Base-by-base conservation (phyloP, 2,113 vertebrate species). In the Grantiella picta region DNA sequence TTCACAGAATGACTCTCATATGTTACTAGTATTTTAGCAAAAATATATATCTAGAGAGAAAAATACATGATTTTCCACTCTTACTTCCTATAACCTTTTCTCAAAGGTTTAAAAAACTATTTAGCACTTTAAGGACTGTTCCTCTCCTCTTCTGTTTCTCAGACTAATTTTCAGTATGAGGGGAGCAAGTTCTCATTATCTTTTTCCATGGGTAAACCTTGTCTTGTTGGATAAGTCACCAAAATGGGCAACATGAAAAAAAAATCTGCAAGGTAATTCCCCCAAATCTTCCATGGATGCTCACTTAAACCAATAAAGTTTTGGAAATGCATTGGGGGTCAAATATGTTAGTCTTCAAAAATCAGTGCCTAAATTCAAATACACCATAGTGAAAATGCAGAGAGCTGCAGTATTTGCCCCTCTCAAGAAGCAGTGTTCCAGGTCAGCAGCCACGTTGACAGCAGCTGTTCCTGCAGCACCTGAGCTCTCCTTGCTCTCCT, bases 401-500 rank as follows among this genome's bases (percentile, higher is more conserved):
- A 64, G 59, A 70, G 54, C 23, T 61, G 57, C 24, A 49, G 40
- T n/a, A 3, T 85, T 81, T 52, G 13, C 47, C n/a, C 17, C 16
- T 70, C 54, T 44, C 27, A 75, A 40, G 71, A 31, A 91, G 35
- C 53, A n/a, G 35, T 5, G 0, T 70, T 94, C 72, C 89, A 78
- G 54, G 54, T 44, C 66, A 65, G 63, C 53, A 88, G 70, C 78
- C 84, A 15, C 7, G 63, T 47, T 86, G 56, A 27, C 78, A 90
- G 66, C 93, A 87, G 85, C 93, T 92, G 92, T 16, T 92, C 91
- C 76, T 91, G 90, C 88, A 9, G 24, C 35, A 91, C 29, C 69
- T 12, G 71, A 86, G 50, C 54, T 40, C 27, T 90, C 44, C n/a
- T 68, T 0, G 0, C 22, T 27, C 8, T 29, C 75, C 68, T 75